Evolutionary conservation across 2,797 vertebrate species (phyloP).

Genomic region (Notoglanidium macrostoma): DNA sequence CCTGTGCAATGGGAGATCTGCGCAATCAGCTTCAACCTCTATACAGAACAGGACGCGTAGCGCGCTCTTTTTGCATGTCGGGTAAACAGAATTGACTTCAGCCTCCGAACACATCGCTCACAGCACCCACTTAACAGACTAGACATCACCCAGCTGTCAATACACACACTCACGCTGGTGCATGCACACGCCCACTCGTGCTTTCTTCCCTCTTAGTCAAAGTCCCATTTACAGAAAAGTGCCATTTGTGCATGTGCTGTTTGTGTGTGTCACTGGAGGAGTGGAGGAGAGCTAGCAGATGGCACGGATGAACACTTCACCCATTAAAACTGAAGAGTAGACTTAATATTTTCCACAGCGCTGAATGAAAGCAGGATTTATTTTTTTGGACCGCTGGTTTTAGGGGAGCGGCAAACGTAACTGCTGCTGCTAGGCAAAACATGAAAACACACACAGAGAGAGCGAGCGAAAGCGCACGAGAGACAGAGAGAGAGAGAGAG

Average conservation of each 20-base stretch:
- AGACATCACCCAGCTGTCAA: constrained; percentile 8
- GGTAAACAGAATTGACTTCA: constrained; percentile 9
- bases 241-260: background rate
- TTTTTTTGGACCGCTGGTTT: background rate
- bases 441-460: constrained; percentile 6
- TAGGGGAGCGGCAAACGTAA: background rate
- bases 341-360: constrained; percentile 41
- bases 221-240: constrained; percentile 13
- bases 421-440: constrained; percentile 29
- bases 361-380: constrained; percentile 20
- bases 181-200: constrained; percentile 2
- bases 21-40: background rate
- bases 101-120: background rate
- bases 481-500: background rate
- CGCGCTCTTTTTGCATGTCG: background rate
- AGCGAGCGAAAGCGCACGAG: background rate
- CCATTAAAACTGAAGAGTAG: constrained; percentile 41
- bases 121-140: background rate
- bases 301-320: constrained; percentile 45
- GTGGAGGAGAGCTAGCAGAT: constrained; percentile 40
- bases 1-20: background rate
- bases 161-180: constrained; percentile 6
- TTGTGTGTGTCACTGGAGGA: constrained; percentile 5
- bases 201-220: constrained; percentile 11
- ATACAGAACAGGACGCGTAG: background rate